These are phyloP conservation scores for Globia sparganii DNA, from an alignment of 2,888 invertebrate species.

Conservation along the genomic window DNA sequence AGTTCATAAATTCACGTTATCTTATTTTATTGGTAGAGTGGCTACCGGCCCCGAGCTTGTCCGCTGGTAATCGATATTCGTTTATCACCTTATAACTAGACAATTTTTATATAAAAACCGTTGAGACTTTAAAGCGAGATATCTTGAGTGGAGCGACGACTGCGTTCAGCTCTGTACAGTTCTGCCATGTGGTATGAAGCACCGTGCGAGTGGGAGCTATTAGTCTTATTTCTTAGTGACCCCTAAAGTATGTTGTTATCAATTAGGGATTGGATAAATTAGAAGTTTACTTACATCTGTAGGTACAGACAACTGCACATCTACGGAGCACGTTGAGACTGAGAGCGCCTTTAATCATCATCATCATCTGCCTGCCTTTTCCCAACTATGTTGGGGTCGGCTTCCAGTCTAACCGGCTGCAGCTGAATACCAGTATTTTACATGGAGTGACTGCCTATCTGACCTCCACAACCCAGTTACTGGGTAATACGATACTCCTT, in stretches of 20 bases:
- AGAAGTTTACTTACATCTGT: background rate
- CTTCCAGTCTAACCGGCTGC: too few relatives aligned
- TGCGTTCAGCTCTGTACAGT: too few relatives aligned
- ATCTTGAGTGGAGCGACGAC: background rate
- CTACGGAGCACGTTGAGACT: background rate
- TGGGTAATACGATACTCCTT: too few relatives aligned
- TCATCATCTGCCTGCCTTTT: too few relatives aligned
- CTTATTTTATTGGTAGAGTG: conserved; percentile 1
- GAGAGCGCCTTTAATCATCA: background rate
- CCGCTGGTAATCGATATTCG: conserved; percentile 28
- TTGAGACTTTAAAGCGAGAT: background rate
- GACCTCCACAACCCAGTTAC: too few relatives aligned
- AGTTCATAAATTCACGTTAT: conserved; percentile 1
- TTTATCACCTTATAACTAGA: conserved; percentile 15
- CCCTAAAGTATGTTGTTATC: background rate
- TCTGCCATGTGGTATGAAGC: too few relatives aligned
- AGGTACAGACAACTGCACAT: background rate
- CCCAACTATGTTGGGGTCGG: too few relatives aligned
- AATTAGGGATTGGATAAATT: background rate
- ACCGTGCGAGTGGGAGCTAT: background rate
- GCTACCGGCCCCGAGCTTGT: conserved; percentile 5
- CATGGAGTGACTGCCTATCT: too few relatives aligned
- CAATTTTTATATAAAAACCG: background rate
- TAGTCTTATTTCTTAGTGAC: too few relatives aligned
- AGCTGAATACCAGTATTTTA: too few relatives aligned